Evolutionary conservation across 2,113 vertebrate species (phyloP).

Genomic region (Archilochus colubris): DNA sequence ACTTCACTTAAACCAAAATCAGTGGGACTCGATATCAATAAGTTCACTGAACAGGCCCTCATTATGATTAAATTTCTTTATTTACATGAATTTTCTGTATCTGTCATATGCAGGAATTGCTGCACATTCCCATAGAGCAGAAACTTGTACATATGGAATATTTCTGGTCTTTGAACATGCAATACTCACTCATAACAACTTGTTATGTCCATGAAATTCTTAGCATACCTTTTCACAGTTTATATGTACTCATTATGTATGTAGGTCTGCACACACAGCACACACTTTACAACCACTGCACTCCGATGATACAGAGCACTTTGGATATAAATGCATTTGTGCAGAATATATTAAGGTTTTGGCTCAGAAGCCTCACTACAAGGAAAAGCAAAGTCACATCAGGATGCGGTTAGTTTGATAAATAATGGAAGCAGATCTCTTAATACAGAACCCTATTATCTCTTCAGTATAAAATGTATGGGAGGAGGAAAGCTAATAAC

Average conservation of each 20-base stretch:
- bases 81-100: not conserved
- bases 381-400: slow-evolving; percentile 26
- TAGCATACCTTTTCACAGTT: not conserved
- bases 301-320: not conserved
- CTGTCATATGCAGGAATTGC: not conserved
- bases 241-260: not conserved
- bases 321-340: not conserved
- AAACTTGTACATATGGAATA: not conserved
- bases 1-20: not conserved
- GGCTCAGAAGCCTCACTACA: not conserved
- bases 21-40: not conserved
- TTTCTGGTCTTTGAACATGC: not conserved
- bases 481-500: not conserved
- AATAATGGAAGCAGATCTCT: slow-evolving; percentile 20
- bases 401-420: slow-evolving; percentile 7
- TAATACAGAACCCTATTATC: not conserved
- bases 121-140: not conserved
- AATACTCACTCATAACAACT: not conserved
- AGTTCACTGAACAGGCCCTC: not conserved
- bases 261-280: not conserved
- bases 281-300: not conserved
- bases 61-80: not conserved
- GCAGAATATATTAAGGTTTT: not conserved
- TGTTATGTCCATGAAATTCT: not conserved
- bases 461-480: not conserved